Percentiles rank a stretch among this genome's conserved stretches.
Evolutionary conservation across 2,888 invertebrate species (phyloP).

Genomic region (Ophioninae sp.): DNA sequence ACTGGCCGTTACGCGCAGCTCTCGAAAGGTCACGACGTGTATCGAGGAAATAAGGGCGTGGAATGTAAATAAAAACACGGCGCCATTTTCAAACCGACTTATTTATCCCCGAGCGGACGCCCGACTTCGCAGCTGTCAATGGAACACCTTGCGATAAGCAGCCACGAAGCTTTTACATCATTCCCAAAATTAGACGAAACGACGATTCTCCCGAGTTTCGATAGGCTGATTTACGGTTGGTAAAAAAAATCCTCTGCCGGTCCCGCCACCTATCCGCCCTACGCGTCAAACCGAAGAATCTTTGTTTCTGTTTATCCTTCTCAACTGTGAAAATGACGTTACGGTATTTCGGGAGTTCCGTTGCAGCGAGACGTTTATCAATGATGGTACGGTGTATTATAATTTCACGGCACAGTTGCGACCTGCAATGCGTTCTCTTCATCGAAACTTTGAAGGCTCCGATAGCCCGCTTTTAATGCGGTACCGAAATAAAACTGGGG

Average conservation of each 20-base stretch:
- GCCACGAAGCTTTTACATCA: slow-evolving; percentile 28
- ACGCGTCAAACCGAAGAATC: not conserved
- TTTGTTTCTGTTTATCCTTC: not conserved
- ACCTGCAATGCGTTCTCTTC: slow-evolving; percentile 43
- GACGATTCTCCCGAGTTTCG: not conserved
- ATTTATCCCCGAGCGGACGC: not conserved
- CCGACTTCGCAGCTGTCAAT: slow-evolving; percentile 11
- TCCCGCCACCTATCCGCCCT: no score
- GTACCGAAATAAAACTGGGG: slow-evolving; percentile 57
- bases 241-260: no score
- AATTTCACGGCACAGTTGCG: slow-evolving; percentile 18
- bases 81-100: not conserved
- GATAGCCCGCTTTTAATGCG: slow-evolving; percentile 53
- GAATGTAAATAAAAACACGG: slow-evolving; percentile 8
- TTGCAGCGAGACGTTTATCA: not conserved
- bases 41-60: not conserved
- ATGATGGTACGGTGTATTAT: not conserved
- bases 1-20: not conserved
- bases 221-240: no score
- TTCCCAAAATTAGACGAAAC: slow-evolving; percentile 48
- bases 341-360: no score
- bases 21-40: slow-evolving; percentile 29
- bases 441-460: slow-evolving; percentile 54
- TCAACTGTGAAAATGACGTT: no score
- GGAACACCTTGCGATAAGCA: not conserved